A percentile compares a stretch with the other conserved stretches of the same genome.
phyloP scores from a whole-genome alignment of 1,140 invertebrate genomes.

The Lutraria rhynchaena region DNA sequence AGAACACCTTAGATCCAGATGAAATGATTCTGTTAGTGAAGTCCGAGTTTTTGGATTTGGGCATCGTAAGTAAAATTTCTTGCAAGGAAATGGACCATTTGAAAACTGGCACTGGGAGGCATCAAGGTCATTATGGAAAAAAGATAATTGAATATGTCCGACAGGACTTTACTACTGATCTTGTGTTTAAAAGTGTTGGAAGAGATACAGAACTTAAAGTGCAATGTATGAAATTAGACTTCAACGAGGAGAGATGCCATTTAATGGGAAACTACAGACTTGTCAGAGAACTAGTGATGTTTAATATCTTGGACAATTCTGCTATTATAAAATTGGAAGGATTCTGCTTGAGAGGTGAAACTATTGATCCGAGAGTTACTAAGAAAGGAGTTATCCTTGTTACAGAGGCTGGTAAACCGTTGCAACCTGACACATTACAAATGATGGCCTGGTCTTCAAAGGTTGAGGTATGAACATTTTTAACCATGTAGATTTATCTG shows the following conservation, averaged over 20 bases:
- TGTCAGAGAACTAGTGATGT: conserved; percentile 42
- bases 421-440: conserved; percentile 6
- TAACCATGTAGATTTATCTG: too few relatives aligned
- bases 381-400: conserved; percentile 48
- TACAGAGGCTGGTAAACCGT: conserved; percentile 27
- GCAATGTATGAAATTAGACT: conserved; percentile 54
- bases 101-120: background rate
- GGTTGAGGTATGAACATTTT: conserved; percentile 36
- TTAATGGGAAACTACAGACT: conserved; percentile 47
- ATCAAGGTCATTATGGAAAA: conserved; percentile 27
- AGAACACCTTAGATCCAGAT: conserved; percentile 43
- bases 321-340: conserved; percentile 42
- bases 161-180: conserved; percentile 5
- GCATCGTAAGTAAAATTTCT: conserved; percentile 14
- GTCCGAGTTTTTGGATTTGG: conserved; percentile 50
- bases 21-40: conserved; percentile 49
- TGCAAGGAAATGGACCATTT: conserved; percentile 52
- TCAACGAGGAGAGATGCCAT: conserved; percentile 35
- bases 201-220: conserved; percentile 45
- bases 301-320: conserved; percentile 22
- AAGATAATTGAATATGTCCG: conserved; percentile 46
- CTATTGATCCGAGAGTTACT: conserved; percentile 30
- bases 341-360: conserved; percentile 50
- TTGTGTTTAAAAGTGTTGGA: conserved; percentile 48
- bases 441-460: conserved; percentile 27